Base-by-base conservation (phyloP, 2,888 invertebrate species). In the Crocallis elinguaria region DNA sequence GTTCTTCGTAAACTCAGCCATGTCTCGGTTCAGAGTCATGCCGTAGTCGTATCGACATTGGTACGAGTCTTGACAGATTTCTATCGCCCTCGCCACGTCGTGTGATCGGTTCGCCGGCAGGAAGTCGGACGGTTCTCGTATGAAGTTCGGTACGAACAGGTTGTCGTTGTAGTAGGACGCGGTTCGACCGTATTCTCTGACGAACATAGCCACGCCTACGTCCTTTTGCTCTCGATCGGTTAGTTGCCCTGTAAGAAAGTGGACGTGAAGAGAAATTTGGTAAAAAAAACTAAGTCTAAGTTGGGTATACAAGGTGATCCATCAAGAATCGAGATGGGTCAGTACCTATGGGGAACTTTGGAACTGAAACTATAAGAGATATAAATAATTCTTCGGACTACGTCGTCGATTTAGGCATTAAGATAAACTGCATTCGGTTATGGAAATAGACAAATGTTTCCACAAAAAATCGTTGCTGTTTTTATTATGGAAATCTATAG, bases 31-130 rank as follows among this genome's bases (percentile, higher is more conserved):
- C 1, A 97, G 85, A 0, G 96, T 96, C 93, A 97, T 94, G 0
- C 96, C 95, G 75, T 95, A 98, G 77, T 98, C 98, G 73, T 95
- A 98, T 66, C 94, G 93, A 81, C 98, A 98, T 73, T 97, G 97
- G 79, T 96, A 96, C 0, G 95, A 95, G 45, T 95, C 95, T 38
- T 95, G 95, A 69, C 98, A 98, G 8, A 96, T 84, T 41, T 94
- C 94, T 36, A 92, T 86, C 0, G 96, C 96, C 38, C 92, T 86
- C 0, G 86, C 82, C 23, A 94, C 89, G 62, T 95, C 95, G 6
- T 92, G 84, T 0, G 94, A 92, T 43, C 96, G 92, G 82, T 97
- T 96, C 0, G 87, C 84, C 44, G 97, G 95, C 48, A 98, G 79
- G 75, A 97, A 95, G 55, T 95, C 94, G 3, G 89, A 88, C 0